Conservation (phyloP, 2,888 invertebrate genomes). For the Nineta flava region DNA sequence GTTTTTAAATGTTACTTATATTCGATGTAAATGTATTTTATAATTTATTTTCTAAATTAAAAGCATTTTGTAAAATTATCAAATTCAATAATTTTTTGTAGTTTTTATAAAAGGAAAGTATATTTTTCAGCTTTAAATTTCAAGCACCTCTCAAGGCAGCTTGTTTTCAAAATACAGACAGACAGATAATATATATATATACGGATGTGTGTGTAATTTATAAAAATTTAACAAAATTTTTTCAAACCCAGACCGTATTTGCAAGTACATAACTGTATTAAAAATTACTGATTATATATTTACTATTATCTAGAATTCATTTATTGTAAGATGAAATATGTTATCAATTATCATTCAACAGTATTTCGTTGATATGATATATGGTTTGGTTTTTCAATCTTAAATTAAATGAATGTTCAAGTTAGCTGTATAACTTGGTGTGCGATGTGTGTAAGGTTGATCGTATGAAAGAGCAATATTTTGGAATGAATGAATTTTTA, state of each 20-base stretch:
- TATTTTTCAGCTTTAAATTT: neutral
- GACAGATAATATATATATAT: neutral
- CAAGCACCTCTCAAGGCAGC: too few relatives aligned
- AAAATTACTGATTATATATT: neutral
- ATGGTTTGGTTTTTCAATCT: neutral
- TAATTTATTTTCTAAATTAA: neutral
- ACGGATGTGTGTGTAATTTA: too few relatives aligned
- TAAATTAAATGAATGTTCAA: neutral
- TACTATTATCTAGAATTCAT: neutral
- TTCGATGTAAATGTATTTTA: neutral
- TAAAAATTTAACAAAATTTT: neutral
- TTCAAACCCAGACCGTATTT: neutral
- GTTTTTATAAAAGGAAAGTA: neutral
- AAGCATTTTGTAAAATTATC: neutral
- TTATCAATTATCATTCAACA: too few relatives aligned
- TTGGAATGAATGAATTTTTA: too few relatives aligned
- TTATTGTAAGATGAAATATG: neutral
- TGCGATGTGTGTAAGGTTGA: neutral
- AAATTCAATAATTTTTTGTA: neutral
- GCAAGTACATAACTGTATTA: neutral
- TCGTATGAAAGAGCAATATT: neutral
- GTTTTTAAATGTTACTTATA: neutral
- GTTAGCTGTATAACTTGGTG: neutral
- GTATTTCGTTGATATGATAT: too few relatives aligned
- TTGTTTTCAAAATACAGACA: too few relatives aligned